phyloP scores from a whole-genome alignment of 2,113 vertebrate species.

The Petaurus breviceps region DNA sequence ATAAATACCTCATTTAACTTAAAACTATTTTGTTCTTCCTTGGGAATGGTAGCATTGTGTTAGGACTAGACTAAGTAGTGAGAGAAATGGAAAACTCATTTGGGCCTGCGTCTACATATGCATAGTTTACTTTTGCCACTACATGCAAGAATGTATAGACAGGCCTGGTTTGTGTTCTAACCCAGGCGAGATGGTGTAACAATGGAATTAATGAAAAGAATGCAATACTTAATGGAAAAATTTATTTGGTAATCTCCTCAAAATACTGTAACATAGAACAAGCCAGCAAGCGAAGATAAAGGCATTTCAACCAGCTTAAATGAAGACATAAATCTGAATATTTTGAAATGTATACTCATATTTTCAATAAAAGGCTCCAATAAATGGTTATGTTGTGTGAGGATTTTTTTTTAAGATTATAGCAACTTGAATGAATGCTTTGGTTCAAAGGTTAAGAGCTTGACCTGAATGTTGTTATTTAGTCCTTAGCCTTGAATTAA shows the following conservation, averaged over 20 bases:
- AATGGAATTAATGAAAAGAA: too few species aligned
- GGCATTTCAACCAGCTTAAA: background rate
- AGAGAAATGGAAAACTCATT: too few species aligned
- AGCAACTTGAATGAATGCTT: background rate
- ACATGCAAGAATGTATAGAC: too few species aligned
- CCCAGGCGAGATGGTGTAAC: too few species aligned
- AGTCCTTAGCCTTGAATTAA: background rate
- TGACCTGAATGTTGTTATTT: background rate
- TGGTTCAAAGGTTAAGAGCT: background rate
- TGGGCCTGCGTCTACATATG: too few species aligned
- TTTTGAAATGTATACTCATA: background rate
- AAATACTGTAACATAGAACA: background rate
- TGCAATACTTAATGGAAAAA: background rate
- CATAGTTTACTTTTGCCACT: too few species aligned
- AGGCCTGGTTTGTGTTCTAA: too few species aligned
- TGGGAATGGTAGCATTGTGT: too few species aligned
- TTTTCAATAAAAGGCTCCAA: background rate
- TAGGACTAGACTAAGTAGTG: too few species aligned
- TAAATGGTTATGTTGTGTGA: background rate
- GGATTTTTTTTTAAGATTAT: background rate
- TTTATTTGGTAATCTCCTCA: background rate
- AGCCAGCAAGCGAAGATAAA: background rate
- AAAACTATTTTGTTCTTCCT: too few species aligned
- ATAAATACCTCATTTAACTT: too few species aligned
- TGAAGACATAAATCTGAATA: background rate